Evolutionary conservation across 2,888 invertebrate genomes (phyloP).

Genomic region (Vannuccia rotundouncinata): DNA sequence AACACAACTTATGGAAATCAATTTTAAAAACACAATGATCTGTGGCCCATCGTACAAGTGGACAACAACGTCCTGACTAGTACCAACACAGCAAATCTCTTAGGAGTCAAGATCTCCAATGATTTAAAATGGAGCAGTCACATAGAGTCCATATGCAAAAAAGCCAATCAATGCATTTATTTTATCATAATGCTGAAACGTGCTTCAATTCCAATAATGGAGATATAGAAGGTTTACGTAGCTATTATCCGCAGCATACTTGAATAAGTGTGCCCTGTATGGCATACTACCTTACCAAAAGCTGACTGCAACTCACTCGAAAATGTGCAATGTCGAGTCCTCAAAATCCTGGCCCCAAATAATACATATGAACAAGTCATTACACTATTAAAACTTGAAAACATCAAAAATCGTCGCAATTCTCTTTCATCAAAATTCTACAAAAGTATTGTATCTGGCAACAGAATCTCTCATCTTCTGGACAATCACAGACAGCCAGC

Average conservation of each 20-base stretch:
- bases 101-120: background rate
- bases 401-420: conserved; percentile 20
- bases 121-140: background rate
- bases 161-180: conserved; percentile 24
- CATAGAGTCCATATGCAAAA: conserved; percentile 21
- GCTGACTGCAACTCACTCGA: conserved; percentile 26
- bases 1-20: conserved; percentile 26
- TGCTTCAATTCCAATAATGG: conserved; percentile 21
- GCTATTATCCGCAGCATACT: conserved; percentile 24
- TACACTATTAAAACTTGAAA: conserved; percentile 18
- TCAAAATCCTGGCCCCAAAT: conserved; percentile 24
- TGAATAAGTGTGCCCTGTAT: conserved; percentile 13
- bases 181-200: conserved; percentile 22
- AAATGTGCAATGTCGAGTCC: conserved; percentile 21
- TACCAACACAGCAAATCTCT: no score
- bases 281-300: conserved; percentile 19
- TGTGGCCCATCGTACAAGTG: background rate
- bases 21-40: conserved; percentile 9
- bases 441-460: conserved; percentile 21
- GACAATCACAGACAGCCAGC: conserved; percentile 24
- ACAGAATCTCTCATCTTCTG: conserved; percentile 26
- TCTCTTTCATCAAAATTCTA: conserved; percentile 26
- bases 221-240: conserved; percentile 23
- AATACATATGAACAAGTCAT: conserved; percentile 21
- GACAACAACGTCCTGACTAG: no score